phyloP scores from a whole-genome alignment of 2,113 vertebrate genomes.

The human region GRCh38 chr4:96486501-96487000 shows the following conservation, averaged over 20 bases:
- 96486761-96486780: neutral
- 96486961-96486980: neutral
- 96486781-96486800: neutral
- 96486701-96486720: neutral
- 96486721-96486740: neutral
- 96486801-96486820: neutral
- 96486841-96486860: neutral
- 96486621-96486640: neutral
- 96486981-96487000: neutral
- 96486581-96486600: neutral
- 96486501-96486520: neutral
- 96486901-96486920: neutral
- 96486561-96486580: neutral
- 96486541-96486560: neutral
- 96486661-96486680: neutral
- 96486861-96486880: neutral
- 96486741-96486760: neutral
- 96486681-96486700: neutral
- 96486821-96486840: neutral
- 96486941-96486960: neutral
- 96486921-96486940: neutral
- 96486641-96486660: neutral
- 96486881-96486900: neutral
- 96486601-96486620: neutral
- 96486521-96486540: neutral